These are phyloP conservation scores for Rhadina sibilatrix DNA, from an alignment of 2,113 vertebrate genomes.

Conservation along the genomic window DNA sequence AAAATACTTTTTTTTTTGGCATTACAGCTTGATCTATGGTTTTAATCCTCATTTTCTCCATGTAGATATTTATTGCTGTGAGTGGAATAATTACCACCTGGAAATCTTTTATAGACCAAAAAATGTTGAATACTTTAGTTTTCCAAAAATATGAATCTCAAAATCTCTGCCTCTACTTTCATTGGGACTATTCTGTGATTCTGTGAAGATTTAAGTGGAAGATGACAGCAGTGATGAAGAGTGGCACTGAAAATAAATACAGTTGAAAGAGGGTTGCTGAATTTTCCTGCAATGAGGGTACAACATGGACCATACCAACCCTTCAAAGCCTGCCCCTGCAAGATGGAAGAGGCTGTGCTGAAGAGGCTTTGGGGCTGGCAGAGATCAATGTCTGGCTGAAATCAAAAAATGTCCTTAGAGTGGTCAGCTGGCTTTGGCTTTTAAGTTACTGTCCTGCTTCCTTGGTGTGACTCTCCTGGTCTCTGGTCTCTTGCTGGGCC, in stretches of 20 bases:
- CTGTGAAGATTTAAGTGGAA: constrained; percentile 14
- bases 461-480: background rate
- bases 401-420: background rate
- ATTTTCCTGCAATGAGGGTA: background rate
- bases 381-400: background rate
- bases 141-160: constrained; percentile 56
- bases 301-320: rapidly evolving
- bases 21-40: background rate
- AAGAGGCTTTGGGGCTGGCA: background rate
- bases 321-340: background rate
- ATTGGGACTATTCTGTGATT: background rate
- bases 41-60: constrained; percentile 18
- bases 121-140: constrained; percentile 42
- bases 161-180: constrained; percentile 5
- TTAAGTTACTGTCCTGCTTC: background rate
- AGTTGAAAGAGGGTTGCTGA: background rate
- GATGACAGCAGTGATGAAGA: background rate
- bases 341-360: background rate
- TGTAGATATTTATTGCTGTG: constrained; percentile 6
- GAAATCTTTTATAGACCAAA: constrained; percentile 41
- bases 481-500: background rate
- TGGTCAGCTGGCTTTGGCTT: background rate
- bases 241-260: background rate
- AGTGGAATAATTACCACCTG: constrained; percentile 40
- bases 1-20: constrained; percentile 11